A percentile compares a stretch with the other conserved stretches of the same genome.
These are phyloP conservation scores for Sphyrna mokarran DNA, from an alignment of 2,113 vertebrate genomes.

Conservation along the genomic window DNA sequence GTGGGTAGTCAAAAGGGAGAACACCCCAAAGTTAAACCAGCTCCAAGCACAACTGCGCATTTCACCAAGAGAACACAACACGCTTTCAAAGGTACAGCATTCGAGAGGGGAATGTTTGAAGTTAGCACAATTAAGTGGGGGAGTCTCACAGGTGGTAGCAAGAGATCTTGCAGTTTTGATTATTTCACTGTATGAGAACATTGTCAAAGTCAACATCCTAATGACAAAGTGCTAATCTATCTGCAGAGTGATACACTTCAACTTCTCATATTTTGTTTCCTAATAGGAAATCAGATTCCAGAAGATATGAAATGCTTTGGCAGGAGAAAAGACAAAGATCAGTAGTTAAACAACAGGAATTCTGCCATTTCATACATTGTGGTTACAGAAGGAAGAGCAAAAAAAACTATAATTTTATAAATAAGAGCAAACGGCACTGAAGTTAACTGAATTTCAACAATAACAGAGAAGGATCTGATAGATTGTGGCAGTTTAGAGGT, in stretches of 20 bases:
- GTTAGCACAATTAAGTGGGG: background rate
- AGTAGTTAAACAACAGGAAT: slow-evolving; percentile 9
- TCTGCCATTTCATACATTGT: background rate
- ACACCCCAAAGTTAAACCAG: background rate
- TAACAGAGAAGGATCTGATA: background rate
- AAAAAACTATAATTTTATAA: slow-evolving; percentile 15
- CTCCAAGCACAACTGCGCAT: background rate
- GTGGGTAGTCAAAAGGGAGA: background rate
- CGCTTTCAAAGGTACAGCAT: background rate
- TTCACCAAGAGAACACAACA: background rate
- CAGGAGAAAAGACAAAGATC: background rate
- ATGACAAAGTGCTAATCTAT: background rate
- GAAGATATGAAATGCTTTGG: slow-evolving; percentile 14
- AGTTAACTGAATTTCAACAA: background rate
- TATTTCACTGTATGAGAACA: background rate
- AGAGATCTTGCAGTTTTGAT: background rate
- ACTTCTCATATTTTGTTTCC: slow-evolving; percentile 5
- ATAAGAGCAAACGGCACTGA: background rate
- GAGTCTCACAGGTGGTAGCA: background rate
- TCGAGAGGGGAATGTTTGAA: background rate
- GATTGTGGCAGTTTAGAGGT: background rate
- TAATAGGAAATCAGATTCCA: slow-evolving; percentile 25
- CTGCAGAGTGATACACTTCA: background rate
- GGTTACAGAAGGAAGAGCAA: background rate
- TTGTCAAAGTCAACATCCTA: background rate